phyloP scores from a whole-genome alignment of 1,140 invertebrate species.

The Phthorimaea operculella region DNA sequence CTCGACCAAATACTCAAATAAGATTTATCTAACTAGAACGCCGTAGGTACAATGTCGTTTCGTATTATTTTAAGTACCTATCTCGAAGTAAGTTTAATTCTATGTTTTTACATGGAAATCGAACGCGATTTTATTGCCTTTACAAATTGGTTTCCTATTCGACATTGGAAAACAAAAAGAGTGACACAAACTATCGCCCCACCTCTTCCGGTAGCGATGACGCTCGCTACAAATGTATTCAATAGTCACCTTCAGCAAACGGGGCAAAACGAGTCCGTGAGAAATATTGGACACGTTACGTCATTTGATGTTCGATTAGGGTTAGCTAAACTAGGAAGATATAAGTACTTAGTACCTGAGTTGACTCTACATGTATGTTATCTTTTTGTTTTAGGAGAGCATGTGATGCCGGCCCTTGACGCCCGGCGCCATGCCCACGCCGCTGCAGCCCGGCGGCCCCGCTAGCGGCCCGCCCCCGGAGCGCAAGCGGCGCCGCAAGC shows the following conservation, averaged over 20 bases:
- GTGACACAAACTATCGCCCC: conserved; percentile 36
- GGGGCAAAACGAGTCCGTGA: conserved; percentile 45
- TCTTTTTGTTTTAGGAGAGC: conserved; percentile 60
- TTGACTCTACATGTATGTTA: neutral
- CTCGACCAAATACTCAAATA: neutral
- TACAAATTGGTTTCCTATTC: neutral
- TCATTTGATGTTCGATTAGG: neutral
- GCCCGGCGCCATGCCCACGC: conserved; percentile 69
- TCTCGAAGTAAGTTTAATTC: too few relatives aligned
- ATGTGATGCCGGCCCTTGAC: conserved; percentile 69
- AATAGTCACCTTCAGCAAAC: conserved; percentile 38
- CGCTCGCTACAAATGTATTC: conserved; percentile 35
- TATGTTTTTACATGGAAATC: neutral
- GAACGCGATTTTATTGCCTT: neutral
- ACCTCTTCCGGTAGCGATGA: conserved; percentile 38
- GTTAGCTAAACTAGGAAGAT: neutral
- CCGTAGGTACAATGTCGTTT: neutral
- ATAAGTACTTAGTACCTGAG: neutral
- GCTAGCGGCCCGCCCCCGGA: conserved; percentile 65
- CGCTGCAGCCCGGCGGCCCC: conserved; percentile 66
- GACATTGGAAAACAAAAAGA: conserved; percentile 30
- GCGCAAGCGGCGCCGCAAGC: conserved; percentile 68
- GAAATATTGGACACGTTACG: conserved; percentile 34
- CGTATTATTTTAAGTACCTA: too few relatives aligned
- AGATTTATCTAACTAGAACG: neutral